These are phyloP conservation scores for Trachemys scripta DNA, from an alignment of 2,113 vertebrate species.

Conservation along the genomic window DNA sequence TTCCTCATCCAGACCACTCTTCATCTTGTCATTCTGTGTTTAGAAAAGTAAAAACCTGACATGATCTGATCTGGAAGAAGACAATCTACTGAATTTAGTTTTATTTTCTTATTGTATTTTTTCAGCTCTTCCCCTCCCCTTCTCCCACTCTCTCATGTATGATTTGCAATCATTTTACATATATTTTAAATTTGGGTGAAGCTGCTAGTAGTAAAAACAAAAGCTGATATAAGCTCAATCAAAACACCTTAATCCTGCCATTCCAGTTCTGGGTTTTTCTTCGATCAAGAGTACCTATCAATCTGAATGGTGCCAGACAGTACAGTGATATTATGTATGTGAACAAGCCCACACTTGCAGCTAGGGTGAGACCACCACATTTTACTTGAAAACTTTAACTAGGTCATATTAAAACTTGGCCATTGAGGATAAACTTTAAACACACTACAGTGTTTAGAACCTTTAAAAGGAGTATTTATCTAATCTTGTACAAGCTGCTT, in stretches of 20 bases:
- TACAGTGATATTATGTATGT: constrained; percentile 2
- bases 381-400: constrained; percentile 37
- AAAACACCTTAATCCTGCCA: constrained; percentile 33
- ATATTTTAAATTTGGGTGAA: background rate
- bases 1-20: constrained; percentile 12
- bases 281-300: constrained; percentile 3
- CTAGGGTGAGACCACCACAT: constrained; percentile 33
- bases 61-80: background rate
- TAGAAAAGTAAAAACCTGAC: background rate
- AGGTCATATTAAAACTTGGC: constrained; percentile 5
- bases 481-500: constrained; percentile 22
- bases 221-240: constrained; percentile 5
- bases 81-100: background rate
- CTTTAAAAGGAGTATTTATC: constrained; percentile 38
- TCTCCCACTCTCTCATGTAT: background rate
- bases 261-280: constrained; percentile 15
- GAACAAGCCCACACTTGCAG: constrained; percentile 58
- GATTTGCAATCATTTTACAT: background rate
- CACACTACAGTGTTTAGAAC: constrained; percentile 18
- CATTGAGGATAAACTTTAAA: constrained; percentile 6
- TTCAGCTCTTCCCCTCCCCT: no score
- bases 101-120: background rate
- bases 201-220: background rate
- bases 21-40: background rate
- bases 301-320: background rate